phyloP scores from a whole-genome alignment of 2,888 invertebrate genomes.

The Rhagonycha fulva region DNA sequence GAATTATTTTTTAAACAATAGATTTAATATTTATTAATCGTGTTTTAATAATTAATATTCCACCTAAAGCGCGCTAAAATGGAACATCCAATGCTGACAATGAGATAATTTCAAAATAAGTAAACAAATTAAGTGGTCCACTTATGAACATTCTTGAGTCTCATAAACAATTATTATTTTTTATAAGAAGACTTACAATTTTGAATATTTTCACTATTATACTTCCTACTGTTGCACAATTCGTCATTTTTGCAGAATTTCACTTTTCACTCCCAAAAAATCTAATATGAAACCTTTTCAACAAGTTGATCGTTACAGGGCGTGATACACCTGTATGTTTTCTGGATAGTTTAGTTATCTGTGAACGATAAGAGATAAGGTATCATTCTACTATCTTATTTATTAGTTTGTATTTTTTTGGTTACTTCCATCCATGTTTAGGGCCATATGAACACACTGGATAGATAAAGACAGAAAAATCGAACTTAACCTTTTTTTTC shows the following conservation, averaged over 20 bases:
- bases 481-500: background rate
- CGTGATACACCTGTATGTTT: constrained; percentile 25
- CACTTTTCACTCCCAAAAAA: background rate
- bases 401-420: background rate
- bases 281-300: background rate
- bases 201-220: constrained; percentile 81
- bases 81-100: background rate
- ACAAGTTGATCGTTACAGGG: background rate
- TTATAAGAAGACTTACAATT: constrained; percentile 69
- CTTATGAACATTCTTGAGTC: background rate
- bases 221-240: constrained; percentile 79
- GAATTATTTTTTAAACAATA: background rate
- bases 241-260: constrained; percentile 66
- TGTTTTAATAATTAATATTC: background rate
- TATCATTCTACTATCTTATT: constrained; percentile 9
- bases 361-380: constrained; percentile 20
- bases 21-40: background rate
- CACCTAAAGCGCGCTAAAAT: background rate
- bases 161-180: background rate
- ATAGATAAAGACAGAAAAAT: background rate
- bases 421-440: background rate
- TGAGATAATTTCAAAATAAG: background rate
- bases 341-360: constrained; percentile 14
- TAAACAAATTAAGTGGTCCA: background rate
- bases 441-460: background rate